These are phyloP conservation scores for Nomia melanderi DNA, from an alignment of 1,140 invertebrate genomes.

Conservation along the genomic window DNA sequence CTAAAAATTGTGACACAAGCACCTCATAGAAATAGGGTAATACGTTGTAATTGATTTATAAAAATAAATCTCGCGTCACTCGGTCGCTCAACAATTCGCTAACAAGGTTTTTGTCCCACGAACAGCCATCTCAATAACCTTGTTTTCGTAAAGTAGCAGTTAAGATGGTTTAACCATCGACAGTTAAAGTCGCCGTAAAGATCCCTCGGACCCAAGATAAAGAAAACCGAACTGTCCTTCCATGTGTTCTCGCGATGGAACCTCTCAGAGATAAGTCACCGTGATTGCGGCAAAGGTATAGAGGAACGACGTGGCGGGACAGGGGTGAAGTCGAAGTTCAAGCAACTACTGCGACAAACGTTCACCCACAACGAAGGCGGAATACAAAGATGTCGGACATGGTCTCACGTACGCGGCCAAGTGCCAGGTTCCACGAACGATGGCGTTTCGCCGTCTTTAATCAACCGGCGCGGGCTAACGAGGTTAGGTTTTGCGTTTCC, in stretches of 20 bases:
- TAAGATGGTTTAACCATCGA: constrained; percentile 6
- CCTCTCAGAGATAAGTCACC: constrained; percentile 17
- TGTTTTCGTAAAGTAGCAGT: not conserved
- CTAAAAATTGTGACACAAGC: no score
- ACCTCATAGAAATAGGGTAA: no score
- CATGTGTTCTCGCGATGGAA: not conserved
- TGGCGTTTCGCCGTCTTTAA: constrained; percentile 50
- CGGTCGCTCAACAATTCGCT: no score
- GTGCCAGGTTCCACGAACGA: not conserved
- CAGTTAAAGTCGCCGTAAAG: constrained; percentile 29
- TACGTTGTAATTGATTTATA: no score
- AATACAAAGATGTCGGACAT: constrained; percentile 18
- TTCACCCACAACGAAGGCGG: not conserved
- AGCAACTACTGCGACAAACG: constrained; percentile 22
- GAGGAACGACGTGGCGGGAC: not conserved
- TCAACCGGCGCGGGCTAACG: constrained; percentile 45
- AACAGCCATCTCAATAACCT: no score
- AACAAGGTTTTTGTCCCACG: no score
- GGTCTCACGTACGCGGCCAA: constrained; percentile 9
- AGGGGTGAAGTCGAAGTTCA: not conserved
- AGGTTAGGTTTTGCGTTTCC: constrained; percentile 39
- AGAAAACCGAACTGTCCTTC: not conserved
- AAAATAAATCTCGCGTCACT: no score
- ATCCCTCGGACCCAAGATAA: not conserved
- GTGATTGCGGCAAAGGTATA: constrained; percentile 26